Evolutionary conservation across 2,797 vertebrate species (phyloP), one percentile per base, ranked within the genome.

Genomic region (Saxicola maurus): DNA sequence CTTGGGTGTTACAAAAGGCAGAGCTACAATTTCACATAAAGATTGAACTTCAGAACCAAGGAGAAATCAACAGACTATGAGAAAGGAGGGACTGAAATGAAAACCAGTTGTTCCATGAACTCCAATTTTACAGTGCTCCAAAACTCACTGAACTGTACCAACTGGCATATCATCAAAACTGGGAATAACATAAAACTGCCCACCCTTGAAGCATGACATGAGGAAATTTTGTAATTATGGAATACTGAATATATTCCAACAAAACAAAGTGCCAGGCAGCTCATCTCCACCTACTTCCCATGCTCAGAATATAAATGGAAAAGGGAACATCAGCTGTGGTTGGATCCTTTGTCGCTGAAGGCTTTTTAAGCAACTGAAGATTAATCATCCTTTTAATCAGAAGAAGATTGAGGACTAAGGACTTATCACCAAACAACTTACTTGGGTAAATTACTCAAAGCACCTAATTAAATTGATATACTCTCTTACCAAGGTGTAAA

Each of bases 381-480:
- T 94, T 94, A 94, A 94, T 94, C 77, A 92, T 93, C 60, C 82
- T 90, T 89, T 86, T 95, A 94, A 95, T 94, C 89, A 93, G 93
- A 82, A 91, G 78, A 90, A 96, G 92, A 96, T 76, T 94, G 94
- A 95, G 87, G 82, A 87, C 92, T 89, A 83, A 95, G 65, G 78
- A 93, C 74, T 86, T 94, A 96, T 92, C 92, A 93, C 67, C 28
- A 76, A 91, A 81, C 71, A 87, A 91, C 89, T 94, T 92, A 93
- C 89, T 87, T 67, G 85, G 74, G 67, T 83, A 94, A 95, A 96
- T 95, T 96, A 94, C 95, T 91, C 93, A 93, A 87, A 94, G 77
- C 46, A 92, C 87, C 80, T 94, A 94, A 95, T 96, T 94, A 95
- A 93, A 91, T 89, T 95, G 90, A 93, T 94, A 93, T 94, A 95